These are phyloP conservation scores for Magallana angulata DNA, from an alignment of 1,140 invertebrate genomes.

Conservation along the genomic window DNA sequence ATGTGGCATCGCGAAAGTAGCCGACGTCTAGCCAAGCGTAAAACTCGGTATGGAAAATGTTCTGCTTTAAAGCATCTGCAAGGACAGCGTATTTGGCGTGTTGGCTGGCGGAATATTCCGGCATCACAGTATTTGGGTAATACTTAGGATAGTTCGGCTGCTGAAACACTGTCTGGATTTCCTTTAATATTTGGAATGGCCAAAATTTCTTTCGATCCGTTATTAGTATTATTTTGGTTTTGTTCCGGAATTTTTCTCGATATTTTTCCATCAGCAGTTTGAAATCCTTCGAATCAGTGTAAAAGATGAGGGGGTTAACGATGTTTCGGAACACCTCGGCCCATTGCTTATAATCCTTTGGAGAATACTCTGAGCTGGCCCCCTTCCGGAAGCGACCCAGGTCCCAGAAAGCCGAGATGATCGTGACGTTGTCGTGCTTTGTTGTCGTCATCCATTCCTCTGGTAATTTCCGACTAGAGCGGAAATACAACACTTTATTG, in stretches of 20 bases:
- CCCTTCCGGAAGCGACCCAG: slow-evolving; percentile 70
- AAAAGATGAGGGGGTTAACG: slow-evolving; percentile 61
- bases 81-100: slow-evolving; percentile 67
- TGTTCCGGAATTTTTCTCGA: slow-evolving; percentile 31
- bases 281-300: slow-evolving; percentile 60
- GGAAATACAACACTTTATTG: too few relatives aligned
- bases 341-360: slow-evolving; percentile 56
- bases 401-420: slow-evolving; percentile 71
- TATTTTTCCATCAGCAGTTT: slow-evolving; percentile 48
- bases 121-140: slow-evolving; percentile 62
- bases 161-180: slow-evolving; percentile 61
- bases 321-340: slow-evolving; percentile 48
- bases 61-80: slow-evolving; percentile 45
- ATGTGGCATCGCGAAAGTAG: slow-evolving; percentile 58
- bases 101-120: slow-evolving; percentile 64
- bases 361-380: not conserved
- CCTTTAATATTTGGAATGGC: slow-evolving; percentile 60
- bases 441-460: not conserved
- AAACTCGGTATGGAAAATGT: slow-evolving; percentile 63
- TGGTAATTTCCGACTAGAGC: not conserved
- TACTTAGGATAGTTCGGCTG: slow-evolving; percentile 59
- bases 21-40: slow-evolving; percentile 70
- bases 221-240: slow-evolving; percentile 53
- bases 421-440: slow-evolving; percentile 64
- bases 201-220: slow-evolving; percentile 55